Base-by-base conservation (phyloP, 2,113 vertebrate genomes). In the Rallus limicola region DNA sequence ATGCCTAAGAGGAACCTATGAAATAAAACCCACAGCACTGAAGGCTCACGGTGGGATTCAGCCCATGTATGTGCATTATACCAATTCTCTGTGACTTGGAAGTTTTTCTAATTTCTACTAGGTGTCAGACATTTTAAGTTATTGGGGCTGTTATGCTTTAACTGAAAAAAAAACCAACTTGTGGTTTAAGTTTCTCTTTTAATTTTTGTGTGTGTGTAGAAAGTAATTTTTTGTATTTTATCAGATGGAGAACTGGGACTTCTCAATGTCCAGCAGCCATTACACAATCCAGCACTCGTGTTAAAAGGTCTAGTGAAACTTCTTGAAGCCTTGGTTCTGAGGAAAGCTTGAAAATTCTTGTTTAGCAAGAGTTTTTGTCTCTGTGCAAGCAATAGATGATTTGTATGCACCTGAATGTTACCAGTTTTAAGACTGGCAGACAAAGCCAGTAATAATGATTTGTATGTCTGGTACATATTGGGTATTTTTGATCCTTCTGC, bases 371-470 rank as follows among this genome's bases (percentile, higher is more conserved):
- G 21, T 59, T 92, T 88, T 42, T 12, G 63, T 90, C 55, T 81
- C 40, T 69, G n/a, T 74, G 53, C 67, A 88, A 90, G 59, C 64
- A 70, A 18, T 11, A 67, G 60, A 83, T 74, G 23, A 83, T 93
- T 86, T 77, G 71, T 70, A 90, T 88, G 94, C 80, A 92, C 92
- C 86, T 90, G 77, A 83, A 94, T 2, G 4, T 62, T 78, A 34
- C 52, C 21, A 25, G 71, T 93, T 96, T 92, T 84, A 92, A 95
- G 88, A 78, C 59, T 92, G 82, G 64, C 83, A 96, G 94, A 92
- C 94, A 92, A 94, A 94, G 56, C 52, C 65, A 60, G 92, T 68
- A 81, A 86, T 92, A 81, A 89, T 84, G 82, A 94, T 96, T 96
- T 96, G 82, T 88, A 63, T 78, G 91, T 94, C 88, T 96, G 60